phyloP scores from a whole-genome alignment of 1,140 invertebrate genomes.

The Acyrthosiphon pisum region DNA sequence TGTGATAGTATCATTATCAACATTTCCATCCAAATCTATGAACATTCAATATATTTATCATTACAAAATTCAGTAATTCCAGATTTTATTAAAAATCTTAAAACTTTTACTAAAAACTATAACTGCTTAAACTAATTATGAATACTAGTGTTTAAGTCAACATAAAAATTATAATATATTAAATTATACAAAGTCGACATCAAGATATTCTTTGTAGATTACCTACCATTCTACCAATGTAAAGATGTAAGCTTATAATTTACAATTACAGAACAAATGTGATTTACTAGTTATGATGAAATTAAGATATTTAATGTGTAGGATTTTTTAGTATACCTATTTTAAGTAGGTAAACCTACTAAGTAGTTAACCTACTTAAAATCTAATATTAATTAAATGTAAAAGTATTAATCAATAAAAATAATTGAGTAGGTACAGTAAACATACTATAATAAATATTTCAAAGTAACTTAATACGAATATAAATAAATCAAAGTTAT shows the following conservation, averaged over 20 bases:
- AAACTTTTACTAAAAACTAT: not conserved
- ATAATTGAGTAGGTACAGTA: not conserved
- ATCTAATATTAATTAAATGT: not conserved
- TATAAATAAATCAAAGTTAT: not conserved
- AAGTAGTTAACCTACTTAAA: no score
- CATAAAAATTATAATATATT: not conserved
- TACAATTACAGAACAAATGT: no score
- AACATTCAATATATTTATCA: not conserved
- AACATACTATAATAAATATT: not conserved
- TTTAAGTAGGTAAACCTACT: no score
- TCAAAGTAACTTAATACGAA: not conserved
- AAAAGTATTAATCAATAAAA: not conserved
- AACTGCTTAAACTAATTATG: not conserved
- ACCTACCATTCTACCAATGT: no score
- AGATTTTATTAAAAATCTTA: not conserved
- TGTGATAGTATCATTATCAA: not conserved
- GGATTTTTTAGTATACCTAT: not conserved
- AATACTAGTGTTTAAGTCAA: not conserved
- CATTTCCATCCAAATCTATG: not conserved
- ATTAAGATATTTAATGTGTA: not conserved
- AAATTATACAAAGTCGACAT: not conserved
- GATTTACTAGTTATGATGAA: not conserved
- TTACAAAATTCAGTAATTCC: not conserved
- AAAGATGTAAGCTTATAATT: no score
- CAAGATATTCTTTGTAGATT: no score